Evolutionary conservation across 92 coral and sea anemone species (phyloP), one percentile per base, ranked within the genome.

Genomic region (Parazoanthus swiftii): DNA sequence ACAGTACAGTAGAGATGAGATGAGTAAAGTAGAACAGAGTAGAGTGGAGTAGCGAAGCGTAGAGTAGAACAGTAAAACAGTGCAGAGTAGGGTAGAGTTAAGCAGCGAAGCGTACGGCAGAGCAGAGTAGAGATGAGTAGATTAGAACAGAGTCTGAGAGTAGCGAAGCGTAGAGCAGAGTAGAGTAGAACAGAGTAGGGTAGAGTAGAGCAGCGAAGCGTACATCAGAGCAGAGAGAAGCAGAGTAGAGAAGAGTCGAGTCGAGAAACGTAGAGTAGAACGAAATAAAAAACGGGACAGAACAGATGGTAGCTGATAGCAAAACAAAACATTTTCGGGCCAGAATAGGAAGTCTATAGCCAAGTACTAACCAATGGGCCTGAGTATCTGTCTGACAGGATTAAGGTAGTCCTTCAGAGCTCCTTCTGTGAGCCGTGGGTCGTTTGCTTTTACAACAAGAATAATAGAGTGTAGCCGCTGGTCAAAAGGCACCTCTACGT

Each of bases 361-460:
- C 38, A 43, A 11, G 15, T 3, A 50, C 90, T 2, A 26, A 91
- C 91, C 93, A 73, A 78, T 79, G 11, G 91, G 90, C 80, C 91
- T 63, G 38, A 89, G 86, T 18, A 89, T 74, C 56, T 85, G 79
- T 67, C 93, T 85, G 39, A 91, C 89, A 33, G 93, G 93, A 36
- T 72, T 85, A 23, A 88, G 89, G 50, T 91, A 88, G 16, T 72
- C 67, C 77, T 68, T 79, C 44, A 89, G 71, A 6, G 70, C 82
- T 72, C 86, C 91, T 66, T 85, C 29, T 63, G 42, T 38, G 3
- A 91, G 80, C 1, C 93, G 82, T 16, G 79, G 80, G 51, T 91
- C 93, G 59, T 91, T 91, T 4, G 93, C 93, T 80, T 91, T 91
- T 80, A 91, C 91, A 8, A 91, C 93, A 18, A 91, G 87, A 21